phyloP scores from a whole-genome alignment of 2,888 invertebrate genomes.

The Alloplasta piceator region DNA sequence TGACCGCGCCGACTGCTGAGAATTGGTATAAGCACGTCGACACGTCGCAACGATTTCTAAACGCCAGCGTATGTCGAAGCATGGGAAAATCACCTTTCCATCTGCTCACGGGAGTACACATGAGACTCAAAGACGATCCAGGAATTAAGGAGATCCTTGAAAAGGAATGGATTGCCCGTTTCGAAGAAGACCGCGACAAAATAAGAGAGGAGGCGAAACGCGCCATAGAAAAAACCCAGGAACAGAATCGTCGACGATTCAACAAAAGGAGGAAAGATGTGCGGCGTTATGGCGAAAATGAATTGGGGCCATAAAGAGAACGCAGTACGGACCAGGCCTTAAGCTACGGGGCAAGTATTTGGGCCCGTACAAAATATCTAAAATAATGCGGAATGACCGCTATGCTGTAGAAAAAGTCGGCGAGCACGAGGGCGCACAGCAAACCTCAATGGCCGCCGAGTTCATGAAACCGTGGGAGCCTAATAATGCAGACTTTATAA shows the following conservation, averaged over 20 bases:
- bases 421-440: not conserved
- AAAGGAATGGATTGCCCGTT: not conserved
- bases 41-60: not conserved
- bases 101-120: not conserved
- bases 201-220: not conserved
- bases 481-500: too few species aligned
- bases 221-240: not conserved
- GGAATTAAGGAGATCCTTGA: too few species aligned
- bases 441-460: not conserved
- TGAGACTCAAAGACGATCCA: not conserved
- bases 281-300: not conserved
- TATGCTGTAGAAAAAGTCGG: too few species aligned
- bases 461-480: not conserved
- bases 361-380: not conserved
- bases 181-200: constrained; percentile 2
- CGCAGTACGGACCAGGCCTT: not conserved
- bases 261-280: not conserved
- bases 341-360: not conserved
- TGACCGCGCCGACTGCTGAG: not conserved
- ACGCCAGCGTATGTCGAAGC: not conserved
- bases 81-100: not conserved
- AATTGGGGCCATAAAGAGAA: not conserved
- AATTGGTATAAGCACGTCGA: constrained; percentile 2
- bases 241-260: not conserved
- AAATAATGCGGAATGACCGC: not conserved